Base-by-base conservation (phyloP, 2,113 vertebrate species). In the Labrus mixtus region DNA sequence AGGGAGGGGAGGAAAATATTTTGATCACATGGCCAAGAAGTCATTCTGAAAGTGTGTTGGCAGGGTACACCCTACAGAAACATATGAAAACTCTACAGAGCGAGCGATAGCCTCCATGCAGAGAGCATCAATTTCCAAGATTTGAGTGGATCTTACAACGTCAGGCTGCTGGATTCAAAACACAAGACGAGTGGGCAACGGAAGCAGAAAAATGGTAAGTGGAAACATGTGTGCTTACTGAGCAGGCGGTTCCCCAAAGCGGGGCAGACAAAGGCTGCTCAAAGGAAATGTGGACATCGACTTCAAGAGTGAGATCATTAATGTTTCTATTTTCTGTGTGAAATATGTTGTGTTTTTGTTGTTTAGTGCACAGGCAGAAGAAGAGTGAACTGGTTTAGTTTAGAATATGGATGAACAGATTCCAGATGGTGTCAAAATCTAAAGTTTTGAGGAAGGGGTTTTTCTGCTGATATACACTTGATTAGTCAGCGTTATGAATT, bases 191-290 rank as follows among this genome's bases (percentile, higher is more conserved):
- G 45, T 0, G 62, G 48, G 66, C 56, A 78, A 79, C 60, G 76
- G 70, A 67, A 68, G 82, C 54, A 81, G 65, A 89, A 78, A 91
- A 78, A 92, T 93, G 92, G 92, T 93, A 87, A 91, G 92, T 91
- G 85, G 81, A 91, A 89, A 83, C 81, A 66, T 76, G 51, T 84
- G 85, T 76, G 79, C 29, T 60, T 36, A 65, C 41, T 5, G 55
- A 59, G 56, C 45, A 76, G 64, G 33, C 23, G 22, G 65, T 57
- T 85, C 55, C 61, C 65, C 22, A 62, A 54, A 77, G 4, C 9
- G 23, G 4, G 39, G 15, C 37, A 59, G 43, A 84, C 55, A 73
- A 86, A 86, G 62, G 36, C n/a, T 23, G 6, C 17, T n/a, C 10
- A 17, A 20, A 33, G 11, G 62, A 22, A 45, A 17, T 39, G 36